Evolutionary conservation across 2,888 invertebrate species (phyloP), one percentile per base, ranked within the genome.

Genomic region (Nomada lathburiana): DNA sequence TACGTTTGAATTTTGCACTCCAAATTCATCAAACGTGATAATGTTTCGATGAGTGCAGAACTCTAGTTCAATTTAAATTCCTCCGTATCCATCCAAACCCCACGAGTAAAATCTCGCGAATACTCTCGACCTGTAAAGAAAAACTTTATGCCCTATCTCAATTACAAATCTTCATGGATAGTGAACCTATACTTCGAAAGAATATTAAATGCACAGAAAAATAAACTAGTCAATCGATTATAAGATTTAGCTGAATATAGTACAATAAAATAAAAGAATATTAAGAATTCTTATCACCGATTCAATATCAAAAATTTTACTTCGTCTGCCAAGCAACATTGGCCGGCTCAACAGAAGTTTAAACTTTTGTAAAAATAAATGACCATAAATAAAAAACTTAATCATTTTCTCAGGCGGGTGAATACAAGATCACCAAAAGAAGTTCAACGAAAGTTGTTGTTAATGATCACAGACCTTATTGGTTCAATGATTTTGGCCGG

Each of bases 371-470:
- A 50, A 44, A 44, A 69, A 69, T 47, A 13, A 71, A 71, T 29
- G 52, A 13, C 16, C 20, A 3, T 47, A 63, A 62, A 53, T n/a
- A 52, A 60, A 36, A 36, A 23, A 36, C 20, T 71, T 18, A 9
- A 18, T 13, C 42, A 52, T 42, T 63, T 44, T 18, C 63, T 11
- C 47, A 57, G 23, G 57, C 13, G 23, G 10, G 20, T 10, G 2
- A 11, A 44, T 26, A 44, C 23, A 13, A 11, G 52, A 16, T 7
- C 1, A 4, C 1, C 16, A 9, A 29, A 65, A 36, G 20, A 50
- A 67, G 60, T 29, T 26, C 44, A 59, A 73, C 13, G 29, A 36
- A 63, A 55, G 55, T 52, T 50, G 73, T 57, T 76, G 75, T 67
- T 75, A 71, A 71, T 67, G 55, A 62, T 26, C 42, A 11, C 60